Evolutionary conservation across 1,140 invertebrate species (phyloP).

Genomic region (Chlorops oryzae): DNA sequence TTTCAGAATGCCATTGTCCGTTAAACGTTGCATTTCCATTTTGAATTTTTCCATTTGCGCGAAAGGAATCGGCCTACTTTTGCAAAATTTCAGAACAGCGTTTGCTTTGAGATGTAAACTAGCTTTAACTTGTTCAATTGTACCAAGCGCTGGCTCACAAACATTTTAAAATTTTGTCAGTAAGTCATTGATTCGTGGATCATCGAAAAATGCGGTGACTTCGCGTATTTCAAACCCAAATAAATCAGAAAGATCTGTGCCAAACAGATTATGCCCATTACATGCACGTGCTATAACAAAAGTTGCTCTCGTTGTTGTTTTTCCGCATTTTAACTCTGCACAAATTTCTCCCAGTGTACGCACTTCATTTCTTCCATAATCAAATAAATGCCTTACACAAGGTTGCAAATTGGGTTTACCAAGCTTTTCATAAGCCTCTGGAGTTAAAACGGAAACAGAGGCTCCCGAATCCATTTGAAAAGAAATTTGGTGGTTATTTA

Average conservation of each 20-base stretch:
- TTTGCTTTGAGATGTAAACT: conserved; percentile 3
- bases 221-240: conserved; percentile 10
- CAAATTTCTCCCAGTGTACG: conserved; percentile 3
- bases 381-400: background rate
- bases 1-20: conserved; percentile 16
- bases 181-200: background rate
- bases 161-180: background rate
- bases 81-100: conserved; percentile 7
- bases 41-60: conserved; percentile 26
- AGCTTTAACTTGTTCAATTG: conserved; percentile 6
- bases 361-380: conserved; percentile 5
- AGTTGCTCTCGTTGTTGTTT: conserved; percentile 1
- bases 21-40: conserved; percentile 23
- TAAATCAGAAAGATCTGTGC: background rate
- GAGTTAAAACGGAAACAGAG: conserved; percentile 2
- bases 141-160: conserved; percentile 7
- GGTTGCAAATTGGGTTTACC: conserved; percentile 1
- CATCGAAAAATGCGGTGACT: background rate
- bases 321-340: conserved; percentile 6
- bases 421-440: conserved; percentile 1
- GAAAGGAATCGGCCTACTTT: conserved; percentile 19
- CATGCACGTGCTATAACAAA: background rate
- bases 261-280: conserved; percentile 8
- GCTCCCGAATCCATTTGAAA: conserved; percentile 13
- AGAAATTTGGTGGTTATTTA: background rate